A percentile compares a stretch with the other conserved stretches of the same genome.
Conservation (phyloP, 2,113 vertebrate species). For the Gallinago paraguaiae region DNA sequence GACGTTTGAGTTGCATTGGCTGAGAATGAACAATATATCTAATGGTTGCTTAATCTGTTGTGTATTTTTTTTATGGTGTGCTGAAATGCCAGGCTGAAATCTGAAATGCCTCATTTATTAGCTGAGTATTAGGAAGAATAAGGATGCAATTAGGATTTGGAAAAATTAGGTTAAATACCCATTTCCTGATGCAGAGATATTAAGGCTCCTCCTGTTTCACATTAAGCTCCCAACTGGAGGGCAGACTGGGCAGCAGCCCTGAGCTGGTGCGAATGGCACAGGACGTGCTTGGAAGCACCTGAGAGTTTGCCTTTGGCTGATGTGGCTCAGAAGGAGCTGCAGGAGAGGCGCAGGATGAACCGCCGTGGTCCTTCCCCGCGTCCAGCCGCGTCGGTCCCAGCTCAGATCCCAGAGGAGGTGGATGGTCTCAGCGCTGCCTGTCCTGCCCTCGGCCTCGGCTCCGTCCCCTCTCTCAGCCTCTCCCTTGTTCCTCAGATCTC, state of each 20-base stretch:
- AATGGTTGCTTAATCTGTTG: not conserved
- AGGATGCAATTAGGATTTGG: constrained; percentile 26
- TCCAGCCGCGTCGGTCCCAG: not conserved
- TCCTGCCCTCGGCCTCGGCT: not conserved
- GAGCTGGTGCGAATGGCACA: not conserved
- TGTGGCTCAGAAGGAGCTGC: not conserved
- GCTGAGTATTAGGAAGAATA: constrained; percentile 14
- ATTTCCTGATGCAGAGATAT: constrained; percentile 24
- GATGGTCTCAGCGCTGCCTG: not conserved
- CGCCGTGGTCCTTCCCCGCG: not conserved
- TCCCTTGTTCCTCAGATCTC: not conserved
- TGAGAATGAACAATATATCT: not conserved
- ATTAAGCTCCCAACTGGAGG: constrained; percentile 3
- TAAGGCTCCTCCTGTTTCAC: constrained; percentile 20
- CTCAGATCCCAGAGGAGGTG: not conserved
- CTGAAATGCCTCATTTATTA: constrained; percentile 44
- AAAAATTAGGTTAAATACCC: constrained; percentile 44
- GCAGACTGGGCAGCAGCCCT: not conserved
- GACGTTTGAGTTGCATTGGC: not conserved
- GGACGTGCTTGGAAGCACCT: not conserved
- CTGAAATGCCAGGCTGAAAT: constrained; percentile 9
- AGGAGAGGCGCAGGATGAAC: not conserved
- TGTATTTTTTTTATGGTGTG: not conserved
- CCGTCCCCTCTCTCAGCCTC: not conserved
- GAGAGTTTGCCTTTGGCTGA: not conserved